phyloP scores from a whole-genome alignment of 2,888 invertebrate genomes.

The Lepidocyrtinus sp. region DNA sequence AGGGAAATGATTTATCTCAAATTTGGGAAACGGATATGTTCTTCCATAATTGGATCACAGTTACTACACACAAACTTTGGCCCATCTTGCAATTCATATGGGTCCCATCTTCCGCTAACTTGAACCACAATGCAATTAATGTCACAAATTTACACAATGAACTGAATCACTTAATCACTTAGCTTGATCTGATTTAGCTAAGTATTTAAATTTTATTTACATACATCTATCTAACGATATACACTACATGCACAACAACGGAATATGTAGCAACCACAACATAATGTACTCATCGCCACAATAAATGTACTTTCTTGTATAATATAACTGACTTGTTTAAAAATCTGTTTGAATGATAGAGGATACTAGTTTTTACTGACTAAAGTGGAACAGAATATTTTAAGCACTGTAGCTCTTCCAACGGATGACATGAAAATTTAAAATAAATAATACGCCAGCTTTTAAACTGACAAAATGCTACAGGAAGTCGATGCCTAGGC shows the following conservation, averaged over 20 bases:
- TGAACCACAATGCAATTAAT: too few relatives aligned
- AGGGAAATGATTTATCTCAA: too few relatives aligned
- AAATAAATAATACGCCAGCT: neutral
- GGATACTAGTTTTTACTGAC: constrained; percentile 36
- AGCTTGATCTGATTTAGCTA: too few relatives aligned
- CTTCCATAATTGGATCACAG: too few relatives aligned
- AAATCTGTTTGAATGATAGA: neutral
- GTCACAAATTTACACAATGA: too few relatives aligned
- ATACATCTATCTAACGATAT: constrained; percentile 32
- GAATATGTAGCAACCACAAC: constrained; percentile 42
- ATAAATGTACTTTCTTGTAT: constrained; percentile 22
- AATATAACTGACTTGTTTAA: constrained; percentile 1
- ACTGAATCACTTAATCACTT: too few relatives aligned
- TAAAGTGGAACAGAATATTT: constrained; percentile 41
- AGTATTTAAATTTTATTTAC: constrained; percentile 42
- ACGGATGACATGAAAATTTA: neutral
- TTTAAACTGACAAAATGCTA: constrained; percentile 73
- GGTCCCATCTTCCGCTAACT: too few relatives aligned
- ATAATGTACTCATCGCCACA: constrained; percentile 23
- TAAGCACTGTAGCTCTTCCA: constrained; percentile 34
- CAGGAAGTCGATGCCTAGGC: constrained; percentile 86
- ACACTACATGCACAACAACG: constrained; percentile 55
- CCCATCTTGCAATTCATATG: too few relatives aligned
- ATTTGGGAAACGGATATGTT: too few relatives aligned
- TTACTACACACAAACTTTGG: too few relatives aligned